Evolutionary conservation across 2,113 vertebrate genomes (phyloP), one percentile per base, ranked within the genome.

Genomic region (Malurus elegans): DNA sequence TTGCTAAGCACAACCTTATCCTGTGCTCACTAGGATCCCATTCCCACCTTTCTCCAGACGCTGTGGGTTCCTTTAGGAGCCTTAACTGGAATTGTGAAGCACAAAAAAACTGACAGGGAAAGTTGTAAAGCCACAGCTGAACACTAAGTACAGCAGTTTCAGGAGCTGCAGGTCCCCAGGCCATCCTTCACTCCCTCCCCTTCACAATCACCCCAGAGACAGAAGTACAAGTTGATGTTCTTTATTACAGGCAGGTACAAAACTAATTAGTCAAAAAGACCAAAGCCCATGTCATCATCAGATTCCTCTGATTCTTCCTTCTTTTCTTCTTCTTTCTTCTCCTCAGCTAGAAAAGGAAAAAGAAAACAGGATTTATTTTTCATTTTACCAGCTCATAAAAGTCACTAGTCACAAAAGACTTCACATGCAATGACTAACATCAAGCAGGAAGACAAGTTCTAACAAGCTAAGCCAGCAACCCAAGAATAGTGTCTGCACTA

Each of bases 281-380:
- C 99, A 93, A 99, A 99, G 96, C 99, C 99, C 99, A 99, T 99
- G 97, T 99, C 99, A n/a, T 99, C 99, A 29, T 99, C 99, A 14
- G 99, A 99, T 96, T 99, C 99, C 93, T 99, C 99, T 0, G 99
- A 99, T 95, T 99, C 99, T 80, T 99, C 99, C 79, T 99, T 99
- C 98, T 99, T 99, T 92, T 99, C 99, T 72, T 99, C 99, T 92
- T 99, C 99, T 97, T 99, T 99, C 98, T 99, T 99, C 92, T 99
- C 99, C 90, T 99, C 99, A 72, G 98, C 99, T 99, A 95, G 15
- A 97, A 97, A 53, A 65, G 13, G 34, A 97, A 7, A 71, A 60
- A 31, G 3, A 1, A 29, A 15, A 71, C 2, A 71, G 10, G 2
- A 21, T 24, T 70, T 28, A 48, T n/a, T 32, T 60, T 36, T 5